Base-by-base conservation (phyloP, 2,888 invertebrate genomes). In the Stratiomys singularior region DNA sequence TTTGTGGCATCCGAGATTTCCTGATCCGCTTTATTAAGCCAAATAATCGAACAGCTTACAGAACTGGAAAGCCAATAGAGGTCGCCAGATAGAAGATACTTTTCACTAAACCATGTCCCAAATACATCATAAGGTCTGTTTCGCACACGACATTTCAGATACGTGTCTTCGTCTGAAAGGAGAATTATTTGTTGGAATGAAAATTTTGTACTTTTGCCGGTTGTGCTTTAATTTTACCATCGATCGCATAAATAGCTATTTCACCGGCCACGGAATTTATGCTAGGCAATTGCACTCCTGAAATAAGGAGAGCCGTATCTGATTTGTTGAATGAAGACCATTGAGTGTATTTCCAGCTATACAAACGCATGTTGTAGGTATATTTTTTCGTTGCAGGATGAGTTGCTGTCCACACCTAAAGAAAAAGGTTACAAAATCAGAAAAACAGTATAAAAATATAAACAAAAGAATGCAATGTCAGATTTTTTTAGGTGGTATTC, bases 41-140 rank as follows among this genome's bases (percentile, higher is more conserved):
- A 94, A 37, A 95, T 88, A 58, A 93, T 90, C 25, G 94, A 94
- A 13, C 91, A 90, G 83, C 92, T 93, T 21, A 93, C 92, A 81
- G 93, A 87, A 85, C 93, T 92, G 0, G 92, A 93, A 74, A 95
- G 86, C 93, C 94, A 94, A 83, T 92, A 91, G n/a, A 95, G 88
- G 84, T 94, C 93, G 1, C 95, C 95, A 9, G 94, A 94, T 56
- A 96, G 87, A 11, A 96, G 88, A 84, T 94, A 93, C 81, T 91
- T 90, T 84, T 94, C 94, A 83, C 93, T 94, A 84, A 93, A 95
- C 95, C 95, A 96, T n/a, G 94, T 93, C 9, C 96, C 95, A 87
- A 95, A 95, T 81, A 95, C 93, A 85, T 96, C 95, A 83, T 95
- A 95, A 0, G 96, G 95, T 82, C 94, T 94, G 87, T 95, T 95